Evolutionary conservation across 2,797 vertebrate genomes (phyloP), one percentile per base, ranked within the genome.

Genomic region (Hippopotamyrus pictus): DNA sequence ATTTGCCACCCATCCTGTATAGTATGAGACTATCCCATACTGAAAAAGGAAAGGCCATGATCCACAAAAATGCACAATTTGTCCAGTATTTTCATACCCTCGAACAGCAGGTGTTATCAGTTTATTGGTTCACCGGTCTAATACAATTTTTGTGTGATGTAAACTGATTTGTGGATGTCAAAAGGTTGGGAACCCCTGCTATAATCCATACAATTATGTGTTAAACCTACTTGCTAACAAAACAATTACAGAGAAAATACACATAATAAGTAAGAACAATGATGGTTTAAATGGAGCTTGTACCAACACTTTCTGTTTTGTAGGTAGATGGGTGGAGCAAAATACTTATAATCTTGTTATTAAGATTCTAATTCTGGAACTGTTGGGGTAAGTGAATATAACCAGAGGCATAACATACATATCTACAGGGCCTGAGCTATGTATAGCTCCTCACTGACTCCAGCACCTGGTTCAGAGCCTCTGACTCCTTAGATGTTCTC

Each of bases 361-460:
- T 90, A 91, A 88, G 90, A 59, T 59, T 90, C 89, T 73, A 90
- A 92, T 93, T 92, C 86, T 92, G 2, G 92, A 89, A 62, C 88
- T 44, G 59, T 90, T 83, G 79, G 9, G 57, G 79, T 69, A 85
- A 73, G 89, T 87, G 50, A 89, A 59, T 88, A 53, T 50, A 89
- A 89, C 37, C 8, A 87, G 69, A 59, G 50, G 29, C 53, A 88
- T 83, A 51, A 25, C 57, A 51, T 22, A 17, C 89, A 65, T 33
- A 88, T 90, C 62, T 90, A 79, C 83, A 46, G 84, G 88, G 88
- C 25, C 85, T 76, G 50, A 86, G 69, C 92, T 94, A 93, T 94
- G 85, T 91, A 90, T 94, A 94, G 91, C 90, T 37, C 88, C 46
- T 51, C 82, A 86, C 57, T 91, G 92, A 90, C 90, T 86, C 76